Conservation (phyloP, 37 sponge, comb jelly and placozoan genomes). For the Aplysina aerophoba region DNA sequence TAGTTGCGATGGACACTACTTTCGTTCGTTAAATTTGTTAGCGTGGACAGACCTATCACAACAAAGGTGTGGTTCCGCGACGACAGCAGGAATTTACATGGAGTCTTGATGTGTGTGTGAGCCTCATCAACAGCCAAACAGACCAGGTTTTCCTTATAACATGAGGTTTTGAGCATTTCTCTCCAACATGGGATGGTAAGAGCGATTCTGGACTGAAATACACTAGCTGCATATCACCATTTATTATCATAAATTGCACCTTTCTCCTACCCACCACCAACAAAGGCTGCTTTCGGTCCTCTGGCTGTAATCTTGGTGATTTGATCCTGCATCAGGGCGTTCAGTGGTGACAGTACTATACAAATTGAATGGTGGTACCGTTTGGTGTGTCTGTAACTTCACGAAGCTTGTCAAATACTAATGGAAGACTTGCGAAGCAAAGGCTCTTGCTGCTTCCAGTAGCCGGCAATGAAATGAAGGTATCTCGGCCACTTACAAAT, state of each 20-base stretch:
- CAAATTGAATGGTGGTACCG: conserved; percentile 10
- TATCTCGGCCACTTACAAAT: conserved; percentile 35
- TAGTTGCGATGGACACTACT: too few species aligned
- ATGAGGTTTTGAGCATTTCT: too few species aligned
- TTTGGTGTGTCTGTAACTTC: background rate
- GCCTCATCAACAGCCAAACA: conserved; percentile 7
- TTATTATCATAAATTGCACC: background rate
- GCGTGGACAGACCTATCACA: too few species aligned
- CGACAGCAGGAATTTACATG: too few species aligned
- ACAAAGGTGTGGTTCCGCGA: too few species aligned
- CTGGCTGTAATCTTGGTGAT: background rate
- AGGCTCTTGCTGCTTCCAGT: conserved; percentile 39
- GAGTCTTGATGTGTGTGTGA: too few species aligned
- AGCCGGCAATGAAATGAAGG: conserved; percentile 36
- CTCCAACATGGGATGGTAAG: too few species aligned
- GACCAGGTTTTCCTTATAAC: background rate
- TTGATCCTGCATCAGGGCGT: conserved; percentile 38
- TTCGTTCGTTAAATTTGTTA: too few species aligned
- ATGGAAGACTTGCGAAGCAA: conserved; percentile 12
- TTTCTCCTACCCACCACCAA: background rate
- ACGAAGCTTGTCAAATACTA: conserved; percentile 26
- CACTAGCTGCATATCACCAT: background rate
- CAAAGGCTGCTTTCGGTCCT: conserved; percentile 2
- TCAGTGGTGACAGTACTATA: conserved; percentile 39
- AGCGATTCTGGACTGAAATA: background rate